Conservation (phyloP, 2,113 vertebrate species). For the Chionis minor region DNA sequence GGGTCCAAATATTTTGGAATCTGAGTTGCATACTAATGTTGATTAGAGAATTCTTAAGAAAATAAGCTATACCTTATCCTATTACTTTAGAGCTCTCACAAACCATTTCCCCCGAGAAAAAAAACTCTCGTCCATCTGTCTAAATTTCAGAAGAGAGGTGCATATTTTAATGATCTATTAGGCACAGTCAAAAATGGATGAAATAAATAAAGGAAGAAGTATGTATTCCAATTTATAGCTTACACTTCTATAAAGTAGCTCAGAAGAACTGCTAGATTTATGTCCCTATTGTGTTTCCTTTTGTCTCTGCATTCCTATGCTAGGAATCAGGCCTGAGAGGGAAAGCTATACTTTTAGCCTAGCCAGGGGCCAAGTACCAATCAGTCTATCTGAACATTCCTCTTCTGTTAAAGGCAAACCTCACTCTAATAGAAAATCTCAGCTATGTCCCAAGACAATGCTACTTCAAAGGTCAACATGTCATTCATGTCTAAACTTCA, state of each 20-base stretch:
- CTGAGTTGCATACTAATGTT: not conserved
- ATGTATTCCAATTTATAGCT: not conserved
- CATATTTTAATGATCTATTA: not conserved
- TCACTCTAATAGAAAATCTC: constrained; percentile 39
- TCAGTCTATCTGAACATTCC: constrained; percentile 40
- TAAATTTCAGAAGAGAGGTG: not conserved
- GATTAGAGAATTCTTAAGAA: not conserved
- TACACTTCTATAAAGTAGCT: not conserved
- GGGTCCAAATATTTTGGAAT: constrained; percentile 41
- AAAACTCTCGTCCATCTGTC: not conserved
- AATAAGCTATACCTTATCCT: constrained; percentile 35
- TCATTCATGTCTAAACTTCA: constrained; percentile 30
- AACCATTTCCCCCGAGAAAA: not conserved
- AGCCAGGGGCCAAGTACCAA: constrained; percentile 35
- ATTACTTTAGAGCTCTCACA: not conserved
- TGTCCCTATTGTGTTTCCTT: constrained; percentile 26
- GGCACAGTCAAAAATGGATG: not conserved
- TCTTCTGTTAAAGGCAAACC: constrained; percentile 40
- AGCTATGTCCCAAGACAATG: constrained; percentile 40
- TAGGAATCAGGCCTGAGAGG: constrained; percentile 21
- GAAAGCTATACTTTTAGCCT: constrained; percentile 27
- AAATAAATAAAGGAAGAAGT: not conserved
- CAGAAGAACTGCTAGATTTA: constrained; percentile 5
- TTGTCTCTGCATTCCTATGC: constrained; percentile 19
- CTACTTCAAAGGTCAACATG: constrained; percentile 35